These are phyloP conservation scores for Junco hyemalis DNA, from an alignment of 2,113 vertebrate species.

Conservation along the genomic window DNA sequence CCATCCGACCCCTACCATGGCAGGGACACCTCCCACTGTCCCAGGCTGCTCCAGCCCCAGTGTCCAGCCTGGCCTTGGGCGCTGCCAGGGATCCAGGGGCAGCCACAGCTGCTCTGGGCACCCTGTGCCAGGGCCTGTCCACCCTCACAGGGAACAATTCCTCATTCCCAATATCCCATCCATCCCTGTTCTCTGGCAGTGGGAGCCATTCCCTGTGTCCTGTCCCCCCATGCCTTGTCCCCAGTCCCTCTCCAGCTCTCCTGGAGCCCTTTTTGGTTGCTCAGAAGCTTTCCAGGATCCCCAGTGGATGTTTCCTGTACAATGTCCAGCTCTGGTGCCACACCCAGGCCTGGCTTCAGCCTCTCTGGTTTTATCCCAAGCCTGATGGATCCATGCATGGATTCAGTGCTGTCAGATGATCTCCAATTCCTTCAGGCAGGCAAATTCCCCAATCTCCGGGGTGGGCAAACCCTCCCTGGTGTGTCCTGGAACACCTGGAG, in stretches of 20 bases:
- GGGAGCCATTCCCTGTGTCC: background rate
- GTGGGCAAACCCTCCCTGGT: background rate
- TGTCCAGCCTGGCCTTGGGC: background rate
- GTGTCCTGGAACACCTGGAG: background rate
- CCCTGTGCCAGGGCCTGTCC: background rate
- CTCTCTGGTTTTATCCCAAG: background rate
- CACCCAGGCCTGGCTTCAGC: accelerated
- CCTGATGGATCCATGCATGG: accelerated
- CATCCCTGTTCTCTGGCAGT: accelerated
- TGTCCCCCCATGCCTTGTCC: background rate
- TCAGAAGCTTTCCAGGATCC: background rate
- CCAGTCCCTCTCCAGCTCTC: background rate
- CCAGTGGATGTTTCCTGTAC: background rate
- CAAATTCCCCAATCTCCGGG: background rate
- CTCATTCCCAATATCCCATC: background rate
- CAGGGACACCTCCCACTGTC: background rate
- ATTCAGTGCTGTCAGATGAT: background rate
- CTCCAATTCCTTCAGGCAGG: background rate
- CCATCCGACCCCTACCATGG: background rate
- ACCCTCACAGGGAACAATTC: background rate
- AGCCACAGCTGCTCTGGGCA: background rate
- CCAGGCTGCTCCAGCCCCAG: background rate
- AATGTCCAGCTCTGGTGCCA: background rate
- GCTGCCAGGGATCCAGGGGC: background rate
- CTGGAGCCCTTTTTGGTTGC: background rate